Evolutionary conservation across 2,113 vertebrate genomes (phyloP).

Genomic region (Geococcyx californianus): DNA sequence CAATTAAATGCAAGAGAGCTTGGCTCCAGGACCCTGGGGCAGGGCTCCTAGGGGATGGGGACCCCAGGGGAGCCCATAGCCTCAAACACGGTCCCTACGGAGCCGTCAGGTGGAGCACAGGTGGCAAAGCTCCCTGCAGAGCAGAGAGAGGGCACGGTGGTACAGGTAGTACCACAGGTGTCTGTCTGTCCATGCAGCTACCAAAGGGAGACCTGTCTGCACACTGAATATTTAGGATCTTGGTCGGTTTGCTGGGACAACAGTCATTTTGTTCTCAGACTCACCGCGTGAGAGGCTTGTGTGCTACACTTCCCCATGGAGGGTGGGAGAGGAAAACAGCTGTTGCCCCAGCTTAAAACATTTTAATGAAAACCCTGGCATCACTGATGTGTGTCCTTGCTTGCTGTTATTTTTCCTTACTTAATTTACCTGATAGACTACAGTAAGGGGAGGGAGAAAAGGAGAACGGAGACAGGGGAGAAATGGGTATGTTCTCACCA

Average conservation of each 20-base stretch:
- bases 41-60: not conserved
- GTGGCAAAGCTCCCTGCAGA: not conserved
- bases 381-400: constrained; percentile 37
- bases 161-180: rapidly evolving
- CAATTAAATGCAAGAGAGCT: constrained; percentile 42
- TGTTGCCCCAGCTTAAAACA: constrained; percentile 45
- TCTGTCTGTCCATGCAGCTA: not conserved
- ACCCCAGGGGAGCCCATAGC: not conserved
- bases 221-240: not conserved
- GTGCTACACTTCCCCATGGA: rapidly evolving
- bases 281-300: not conserved
- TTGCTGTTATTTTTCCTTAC: constrained; percentile 38
- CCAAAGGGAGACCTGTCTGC: not conserved
- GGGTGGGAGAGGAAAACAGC: constrained; percentile 34
- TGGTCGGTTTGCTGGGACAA: not conserved
- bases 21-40: not conserved
- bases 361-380: constrained; percentile 42
- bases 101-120: not conserved
- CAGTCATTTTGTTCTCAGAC: not conserved
- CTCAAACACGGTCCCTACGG: not conserved
- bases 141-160: not conserved
- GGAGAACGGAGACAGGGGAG: not conserved
- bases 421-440: constrained; percentile 49
- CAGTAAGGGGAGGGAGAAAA: not conserved
- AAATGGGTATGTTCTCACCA: constrained; percentile 8